A percentile compares a stretch with the other conserved stretches of the same genome.
Evolutionary conservation across 2,888 invertebrate genomes (phyloP).

Genomic region (Tridacna crocea): DNA sequence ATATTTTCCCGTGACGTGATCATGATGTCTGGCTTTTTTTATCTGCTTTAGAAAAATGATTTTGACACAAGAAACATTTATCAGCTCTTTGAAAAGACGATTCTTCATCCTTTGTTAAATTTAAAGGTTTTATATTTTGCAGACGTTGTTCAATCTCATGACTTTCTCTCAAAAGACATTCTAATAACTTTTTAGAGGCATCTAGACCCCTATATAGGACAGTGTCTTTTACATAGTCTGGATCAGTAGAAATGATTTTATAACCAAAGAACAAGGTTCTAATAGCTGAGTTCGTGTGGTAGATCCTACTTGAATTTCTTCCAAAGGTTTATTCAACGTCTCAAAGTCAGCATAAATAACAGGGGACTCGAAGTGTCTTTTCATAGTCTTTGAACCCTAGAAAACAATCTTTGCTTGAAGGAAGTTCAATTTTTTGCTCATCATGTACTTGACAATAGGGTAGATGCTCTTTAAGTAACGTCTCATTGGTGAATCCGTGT

Average conservation of each 20-base stretch:
- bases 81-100: slow-evolving; percentile 42
- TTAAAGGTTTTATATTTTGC: slow-evolving; percentile 42
- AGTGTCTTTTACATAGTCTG: slow-evolving; percentile 32
- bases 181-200: slow-evolving; percentile 46
- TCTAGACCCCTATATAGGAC: slow-evolving; percentile 50
- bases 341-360: slow-evolving; percentile 58
- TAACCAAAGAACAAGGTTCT: slow-evolving; percentile 51
- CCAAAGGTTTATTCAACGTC: slow-evolving; percentile 39
- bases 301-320: slow-evolving; percentile 8
- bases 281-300: slow-evolving; percentile 37
- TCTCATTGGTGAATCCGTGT: slow-evolving; percentile 36
- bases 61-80: slow-evolving; percentile 48
- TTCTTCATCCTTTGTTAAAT: slow-evolving; percentile 34
- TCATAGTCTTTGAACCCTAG: slow-evolving; percentile 48
- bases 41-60: slow-evolving; percentile 25
- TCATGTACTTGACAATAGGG: slow-evolving; percentile 41
- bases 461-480: slow-evolving; percentile 36
- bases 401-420: slow-evolving; percentile 31
- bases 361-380: slow-evolving; percentile 45
- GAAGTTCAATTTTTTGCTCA: slow-evolving; percentile 50
- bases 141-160: slow-evolving; percentile 37
- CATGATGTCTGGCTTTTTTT: slow-evolving; percentile 51
- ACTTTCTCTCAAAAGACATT: slow-evolving; percentile 42
- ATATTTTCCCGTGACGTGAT: slow-evolving; percentile 43
- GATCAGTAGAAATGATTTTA: slow-evolving; percentile 41